A percentile compares a stretch with the other conserved stretches of the same genome.
phyloP scores from a whole-genome alignment of 2,888 invertebrate species.

The Anoplius nigerrimus region DNA sequence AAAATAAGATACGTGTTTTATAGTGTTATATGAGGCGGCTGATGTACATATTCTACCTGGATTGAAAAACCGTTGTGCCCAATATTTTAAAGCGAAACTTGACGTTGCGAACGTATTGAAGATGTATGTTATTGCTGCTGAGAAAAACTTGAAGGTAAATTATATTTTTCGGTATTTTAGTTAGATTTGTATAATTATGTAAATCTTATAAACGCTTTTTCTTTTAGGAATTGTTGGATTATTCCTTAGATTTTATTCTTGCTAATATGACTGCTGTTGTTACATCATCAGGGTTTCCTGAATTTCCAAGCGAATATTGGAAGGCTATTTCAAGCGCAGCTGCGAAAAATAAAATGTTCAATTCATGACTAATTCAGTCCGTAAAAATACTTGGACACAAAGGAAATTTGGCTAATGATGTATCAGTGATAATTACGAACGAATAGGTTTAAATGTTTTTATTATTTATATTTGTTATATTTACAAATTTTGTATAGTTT shows the following conservation, averaged over 20 bases:
- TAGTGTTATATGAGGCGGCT: conserved; percentile 78
- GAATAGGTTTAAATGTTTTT: no score
- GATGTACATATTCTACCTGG: conserved; percentile 79
- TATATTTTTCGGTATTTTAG: background rate
- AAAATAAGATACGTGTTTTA: background rate
- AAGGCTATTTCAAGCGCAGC: conserved; percentile 78
- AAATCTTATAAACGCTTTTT: conserved; percentile 4
- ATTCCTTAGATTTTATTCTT: conserved; percentile 79
- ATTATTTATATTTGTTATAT: no score
- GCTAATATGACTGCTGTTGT: conserved; percentile 81
- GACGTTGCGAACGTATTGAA: conserved; percentile 79
- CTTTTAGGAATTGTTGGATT: conserved; percentile 78
- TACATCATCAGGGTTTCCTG: conserved; percentile 77
- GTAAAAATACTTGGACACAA: background rate
- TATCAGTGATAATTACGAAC: no score
- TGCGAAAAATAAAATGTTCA: conserved; percentile 76
- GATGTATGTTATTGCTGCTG: conserved; percentile 79
- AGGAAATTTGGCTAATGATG: no score
- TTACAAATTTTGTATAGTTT: no score
- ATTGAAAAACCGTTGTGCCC: conserved; percentile 77
- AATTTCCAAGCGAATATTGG: conserved; percentile 77
- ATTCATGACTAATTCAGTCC: conserved; percentile 68
- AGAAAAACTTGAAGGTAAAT: conserved; percentile 76
- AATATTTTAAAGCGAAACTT: conserved; percentile 78
- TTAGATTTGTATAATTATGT: background rate